A percentile compares a stretch with the other conserved stretches of the same genome.
Conservation (phyloP, 2,113 vertebrate genomes). For the Nycticryphes semicollaris region DNA sequence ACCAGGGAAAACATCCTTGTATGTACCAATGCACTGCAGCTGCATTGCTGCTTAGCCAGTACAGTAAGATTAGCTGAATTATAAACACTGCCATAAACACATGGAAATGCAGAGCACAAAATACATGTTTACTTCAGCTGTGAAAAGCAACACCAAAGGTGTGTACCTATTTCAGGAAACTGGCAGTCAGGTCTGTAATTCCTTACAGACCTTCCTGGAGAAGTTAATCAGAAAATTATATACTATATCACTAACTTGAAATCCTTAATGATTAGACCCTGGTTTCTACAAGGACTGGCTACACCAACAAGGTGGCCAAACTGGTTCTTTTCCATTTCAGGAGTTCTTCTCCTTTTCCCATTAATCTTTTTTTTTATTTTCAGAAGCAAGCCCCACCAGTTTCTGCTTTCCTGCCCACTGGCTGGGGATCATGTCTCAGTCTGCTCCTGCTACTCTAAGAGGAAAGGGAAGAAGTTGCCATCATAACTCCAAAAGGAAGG, state of each 20-base stretch:
- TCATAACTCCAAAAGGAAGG: neutral
- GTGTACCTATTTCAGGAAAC: neutral
- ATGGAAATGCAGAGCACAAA: neutral
- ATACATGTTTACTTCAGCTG: neutral
- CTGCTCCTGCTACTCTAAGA: neutral
- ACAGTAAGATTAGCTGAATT: neutral
- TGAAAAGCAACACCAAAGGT: neutral
- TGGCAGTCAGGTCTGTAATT: neutral
- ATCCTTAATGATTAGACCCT: neutral
- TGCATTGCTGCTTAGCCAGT: neutral
- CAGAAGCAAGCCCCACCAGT: neutral
- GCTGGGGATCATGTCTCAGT: neutral
- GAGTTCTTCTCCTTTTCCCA: neutral
- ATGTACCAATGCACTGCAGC: neutral
- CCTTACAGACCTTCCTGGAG: neutral
- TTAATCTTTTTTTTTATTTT: neutral
- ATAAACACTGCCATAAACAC: neutral
- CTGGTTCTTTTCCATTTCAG: neutral
- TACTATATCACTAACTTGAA: neutral
- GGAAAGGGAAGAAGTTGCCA: neutral
- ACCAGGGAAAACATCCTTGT: neutral
- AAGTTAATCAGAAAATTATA: neutral
- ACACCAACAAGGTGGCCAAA: neutral
- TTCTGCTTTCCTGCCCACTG: neutral
- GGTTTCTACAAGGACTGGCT: neutral